These are phyloP conservation scores for Eupithecia insigniata DNA, from an alignment of 2,888 invertebrate genomes.

Conservation along the genomic window DNA sequence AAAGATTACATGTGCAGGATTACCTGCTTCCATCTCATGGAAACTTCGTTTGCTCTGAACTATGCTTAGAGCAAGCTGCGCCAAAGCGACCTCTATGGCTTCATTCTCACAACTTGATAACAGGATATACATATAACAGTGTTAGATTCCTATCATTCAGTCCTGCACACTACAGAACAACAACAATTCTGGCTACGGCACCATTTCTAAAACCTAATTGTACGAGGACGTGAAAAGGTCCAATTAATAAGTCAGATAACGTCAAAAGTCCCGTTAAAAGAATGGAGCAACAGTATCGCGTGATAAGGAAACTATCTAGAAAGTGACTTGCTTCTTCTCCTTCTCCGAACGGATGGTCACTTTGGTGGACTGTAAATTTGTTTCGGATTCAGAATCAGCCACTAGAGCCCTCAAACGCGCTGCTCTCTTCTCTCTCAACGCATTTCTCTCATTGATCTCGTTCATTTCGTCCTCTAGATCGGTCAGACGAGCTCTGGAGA, in stretches of 20 bases:
- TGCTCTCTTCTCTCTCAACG: conserved; percentile 88
- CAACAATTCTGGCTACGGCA: background rate
- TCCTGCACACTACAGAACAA: background rate
- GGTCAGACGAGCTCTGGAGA: conserved; percentile 86
- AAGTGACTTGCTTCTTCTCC: conserved; percentile 81
- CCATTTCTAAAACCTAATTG: background rate
- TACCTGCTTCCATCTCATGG: conserved; percentile 67
- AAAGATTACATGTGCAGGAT: conserved; percentile 74
- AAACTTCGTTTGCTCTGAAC: conserved; percentile 54
- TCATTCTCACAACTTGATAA: conserved; percentile 4
- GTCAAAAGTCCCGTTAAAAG: background rate
- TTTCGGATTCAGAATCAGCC: conserved; percentile 83
- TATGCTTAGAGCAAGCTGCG: conserved; percentile 54
- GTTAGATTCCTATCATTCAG: background rate
- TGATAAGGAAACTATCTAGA: conserved; percentile 55
- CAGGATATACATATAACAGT: background rate
- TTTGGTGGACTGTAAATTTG: conserved; percentile 66
- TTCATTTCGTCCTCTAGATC: conserved; percentile 91
- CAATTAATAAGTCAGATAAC: background rate
- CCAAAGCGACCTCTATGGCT: conserved; percentile 3
- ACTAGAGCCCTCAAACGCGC: conserved; percentile 88
- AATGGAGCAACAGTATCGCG: background rate
- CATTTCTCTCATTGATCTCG: conserved; percentile 87
- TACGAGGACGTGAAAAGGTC: background rate
- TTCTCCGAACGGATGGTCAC: conserved; percentile 73